Conservation (phyloP, 2,888 invertebrate species). For the Dascillus cervinus region DNA sequence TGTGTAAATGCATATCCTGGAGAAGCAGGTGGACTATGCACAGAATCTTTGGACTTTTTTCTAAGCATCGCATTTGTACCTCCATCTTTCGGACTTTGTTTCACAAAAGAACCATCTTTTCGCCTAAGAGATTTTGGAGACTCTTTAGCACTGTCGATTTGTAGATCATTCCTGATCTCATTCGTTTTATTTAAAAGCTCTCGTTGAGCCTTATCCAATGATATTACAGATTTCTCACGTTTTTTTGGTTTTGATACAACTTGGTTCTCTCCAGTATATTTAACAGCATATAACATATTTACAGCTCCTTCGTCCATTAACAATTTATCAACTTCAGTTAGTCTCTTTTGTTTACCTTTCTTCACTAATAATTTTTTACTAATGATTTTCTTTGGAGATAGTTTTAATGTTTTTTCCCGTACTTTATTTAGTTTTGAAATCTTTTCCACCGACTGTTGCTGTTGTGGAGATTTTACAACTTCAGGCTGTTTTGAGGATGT, state of each 20-base stretch:
- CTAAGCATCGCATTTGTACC: slow-evolving; percentile 22
- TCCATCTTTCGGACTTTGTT: slow-evolving; percentile 9
- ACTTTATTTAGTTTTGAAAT: too few relatives aligned
- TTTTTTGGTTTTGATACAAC: slow-evolving; percentile 21
- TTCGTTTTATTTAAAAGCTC: slow-evolving; percentile 36
- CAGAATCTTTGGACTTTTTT: slow-evolving; percentile 40
- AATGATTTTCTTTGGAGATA: not conserved
- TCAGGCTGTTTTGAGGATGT: not conserved
- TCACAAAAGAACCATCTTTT: slow-evolving; percentile 31
- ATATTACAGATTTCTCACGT: slow-evolving; percentile 28
- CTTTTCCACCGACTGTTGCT: too few relatives aligned
- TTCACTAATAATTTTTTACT: slow-evolving; percentile 4
- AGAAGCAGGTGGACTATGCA: slow-evolving; percentile 46
- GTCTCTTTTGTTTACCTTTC: slow-evolving; percentile 20
- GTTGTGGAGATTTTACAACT: too few relatives aligned
- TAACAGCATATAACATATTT: slow-evolving; percentile 75
- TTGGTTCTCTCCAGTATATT: slow-evolving; percentile 42
- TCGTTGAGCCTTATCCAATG: slow-evolving; percentile 31
- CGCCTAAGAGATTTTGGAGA: slow-evolving; percentile 43
- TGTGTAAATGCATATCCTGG: slow-evolving; percentile 54
- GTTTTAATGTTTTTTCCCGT: not conserved
- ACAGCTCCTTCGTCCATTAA: slow-evolving; percentile 82
- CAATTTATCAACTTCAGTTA: slow-evolving; percentile 67
- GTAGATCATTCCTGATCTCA: slow-evolving; percentile 35
- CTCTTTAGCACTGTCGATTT: slow-evolving; percentile 33